Evolutionary conservation across 1,140 invertebrate genomes (phyloP).

Genomic region (Lasioglossum albipes): DNA sequence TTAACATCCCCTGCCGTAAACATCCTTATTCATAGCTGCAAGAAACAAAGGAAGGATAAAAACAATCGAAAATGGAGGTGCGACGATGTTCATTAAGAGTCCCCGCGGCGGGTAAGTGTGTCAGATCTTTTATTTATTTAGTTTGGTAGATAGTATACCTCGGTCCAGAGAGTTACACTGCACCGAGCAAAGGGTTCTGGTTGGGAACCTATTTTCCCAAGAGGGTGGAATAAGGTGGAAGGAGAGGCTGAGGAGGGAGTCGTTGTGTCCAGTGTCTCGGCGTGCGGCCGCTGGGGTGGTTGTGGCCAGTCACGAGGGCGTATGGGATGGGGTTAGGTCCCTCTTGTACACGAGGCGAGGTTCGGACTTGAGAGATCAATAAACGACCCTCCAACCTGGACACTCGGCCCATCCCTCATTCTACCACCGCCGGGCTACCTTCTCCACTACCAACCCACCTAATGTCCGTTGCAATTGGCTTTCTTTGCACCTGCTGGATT

Average conservation of each 20-base stretch:
- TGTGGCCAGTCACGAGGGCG: slow-evolving; percentile 78
- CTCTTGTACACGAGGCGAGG: slow-evolving; percentile 77
- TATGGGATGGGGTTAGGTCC: slow-evolving; percentile 76
- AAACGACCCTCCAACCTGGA: slow-evolving; percentile 80
- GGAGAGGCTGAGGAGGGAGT: slow-evolving; percentile 70
- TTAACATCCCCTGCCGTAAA: too few relatives aligned
- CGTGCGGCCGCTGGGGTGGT: slow-evolving; percentile 74
- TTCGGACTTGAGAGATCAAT: slow-evolving; percentile 81
- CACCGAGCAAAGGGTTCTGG: slow-evolving; percentile 59
- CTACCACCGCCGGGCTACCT: slow-evolving; percentile 63
- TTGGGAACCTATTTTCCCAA: slow-evolving; percentile 76
- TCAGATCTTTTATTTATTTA: neutral
- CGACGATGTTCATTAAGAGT: too few relatives aligned
- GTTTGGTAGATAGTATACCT: neutral
- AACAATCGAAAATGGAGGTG: too few relatives aligned
- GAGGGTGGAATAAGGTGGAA: slow-evolving; percentile 67
- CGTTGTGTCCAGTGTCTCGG: slow-evolving; percentile 78
- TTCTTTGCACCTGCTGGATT: slow-evolving; percentile 27
- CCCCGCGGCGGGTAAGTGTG: neutral
- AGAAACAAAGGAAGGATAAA: too few relatives aligned
- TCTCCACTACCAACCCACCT: slow-evolving; percentile 55
- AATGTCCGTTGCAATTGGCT: slow-evolving; percentile 48
- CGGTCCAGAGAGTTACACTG: slow-evolving; percentile 38
- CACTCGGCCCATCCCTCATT: slow-evolving; percentile 73
- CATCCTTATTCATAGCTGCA: too few relatives aligned